Evolutionary conservation across 2,888 invertebrate species (phyloP).

Genomic region (Geotrupes spiniger): DNA sequence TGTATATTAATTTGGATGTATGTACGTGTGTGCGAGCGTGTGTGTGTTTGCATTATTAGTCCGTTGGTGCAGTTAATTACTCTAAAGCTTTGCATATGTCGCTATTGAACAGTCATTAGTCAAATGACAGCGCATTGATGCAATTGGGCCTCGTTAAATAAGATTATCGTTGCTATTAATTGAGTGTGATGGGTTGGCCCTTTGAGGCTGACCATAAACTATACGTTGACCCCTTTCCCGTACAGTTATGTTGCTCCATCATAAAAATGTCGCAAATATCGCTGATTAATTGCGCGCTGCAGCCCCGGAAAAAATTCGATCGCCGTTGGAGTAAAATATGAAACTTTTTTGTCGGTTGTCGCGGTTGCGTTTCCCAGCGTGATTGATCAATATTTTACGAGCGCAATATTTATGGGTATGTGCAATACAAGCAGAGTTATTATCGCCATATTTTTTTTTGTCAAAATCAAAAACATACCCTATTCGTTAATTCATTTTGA

Average conservation of each 20-base stretch:
- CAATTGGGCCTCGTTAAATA: constrained; percentile 46
- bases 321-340: too few species aligned
- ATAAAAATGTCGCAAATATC: constrained; percentile 46
- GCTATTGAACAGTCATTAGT: constrained; percentile 35
- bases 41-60: constrained; percentile 20
- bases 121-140: constrained; percentile 39
- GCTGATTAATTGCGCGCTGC: constrained; percentile 39
- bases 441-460: too few species aligned
- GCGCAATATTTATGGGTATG: too few species aligned
- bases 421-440: too few species aligned
- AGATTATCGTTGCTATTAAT: constrained; percentile 50
- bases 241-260: constrained; percentile 36
- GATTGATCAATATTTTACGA: too few species aligned
- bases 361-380: too few species aligned
- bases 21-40: too few species aligned
- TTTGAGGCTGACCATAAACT: constrained; percentile 43
- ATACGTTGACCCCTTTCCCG: constrained; percentile 42
- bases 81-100: constrained; percentile 28
- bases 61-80: constrained; percentile 29
- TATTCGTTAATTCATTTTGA: too few species aligned
- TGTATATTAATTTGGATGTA: constrained; percentile 10
- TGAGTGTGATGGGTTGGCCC: constrained; percentile 46
- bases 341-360: too few species aligned
- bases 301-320: constrained; percentile 17
- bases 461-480: too few species aligned